Conservation (phyloP, 1,140 invertebrate genomes). For the Psilanteris sp. region DNA sequence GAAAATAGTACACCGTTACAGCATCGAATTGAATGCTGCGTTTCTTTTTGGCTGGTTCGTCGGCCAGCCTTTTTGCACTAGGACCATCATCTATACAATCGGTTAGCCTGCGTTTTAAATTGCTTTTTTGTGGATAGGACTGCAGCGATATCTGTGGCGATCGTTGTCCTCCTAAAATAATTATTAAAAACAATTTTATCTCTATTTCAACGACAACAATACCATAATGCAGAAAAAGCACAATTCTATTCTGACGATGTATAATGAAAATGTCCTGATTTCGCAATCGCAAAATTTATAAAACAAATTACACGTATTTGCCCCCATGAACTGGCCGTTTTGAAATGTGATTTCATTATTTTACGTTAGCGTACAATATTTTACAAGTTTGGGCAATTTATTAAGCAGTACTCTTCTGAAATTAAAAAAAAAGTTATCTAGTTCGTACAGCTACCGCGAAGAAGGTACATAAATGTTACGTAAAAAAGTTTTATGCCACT, state of each 20-base stretch:
- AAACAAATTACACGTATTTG: conserved; percentile 22
- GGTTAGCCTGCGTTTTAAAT: conserved; percentile 80
- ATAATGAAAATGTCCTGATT: too few relatives aligned
- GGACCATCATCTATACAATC: conserved; percentile 74
- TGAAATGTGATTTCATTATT: conserved; percentile 24
- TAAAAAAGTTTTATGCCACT: conserved; percentile 44
- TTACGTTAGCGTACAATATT: neutral
- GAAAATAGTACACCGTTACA: conserved; percentile 97
- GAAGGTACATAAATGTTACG: conserved; percentile 35
- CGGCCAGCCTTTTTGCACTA: conserved; percentile 77
- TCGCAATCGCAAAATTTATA: too few relatives aligned
- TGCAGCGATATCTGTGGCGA: conserved; percentile 59
- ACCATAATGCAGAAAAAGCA: too few relatives aligned
- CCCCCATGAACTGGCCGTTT: neutral
- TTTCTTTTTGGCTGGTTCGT: conserved; percentile 83
- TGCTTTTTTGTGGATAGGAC: conserved; percentile 78
- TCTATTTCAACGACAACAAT: too few relatives aligned
- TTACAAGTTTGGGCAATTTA: conserved; percentile 27
- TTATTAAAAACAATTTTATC: too few relatives aligned
- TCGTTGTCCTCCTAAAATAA: conserved; percentile 5
- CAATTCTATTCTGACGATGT: conserved; percentile 8
- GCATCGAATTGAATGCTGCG: conserved; percentile 92
- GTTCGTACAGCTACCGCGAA: conserved; percentile 26
- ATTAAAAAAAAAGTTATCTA: conserved; percentile 43
- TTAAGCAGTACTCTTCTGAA: conserved; percentile 41